A percentile compares a stretch with the other conserved stretches of the same genome.
phyloP scores from a whole-genome alignment of 2,797 vertebrate genomes.

The Gadopsis bispinosus region DNA sequence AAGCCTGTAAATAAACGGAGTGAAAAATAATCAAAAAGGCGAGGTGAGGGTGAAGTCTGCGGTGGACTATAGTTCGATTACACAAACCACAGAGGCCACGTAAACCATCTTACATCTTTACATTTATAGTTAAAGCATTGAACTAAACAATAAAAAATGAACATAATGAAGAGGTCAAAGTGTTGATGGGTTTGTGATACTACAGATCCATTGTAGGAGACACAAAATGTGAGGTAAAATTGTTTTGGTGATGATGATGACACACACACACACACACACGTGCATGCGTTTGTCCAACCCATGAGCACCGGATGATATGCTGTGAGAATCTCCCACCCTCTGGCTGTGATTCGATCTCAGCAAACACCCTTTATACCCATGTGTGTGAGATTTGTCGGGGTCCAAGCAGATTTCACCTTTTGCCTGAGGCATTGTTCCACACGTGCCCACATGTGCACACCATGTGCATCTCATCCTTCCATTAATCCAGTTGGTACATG shows the following conservation, averaged over 20 bases:
- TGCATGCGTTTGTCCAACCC: background rate
- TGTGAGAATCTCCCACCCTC: slow-evolving; percentile 26
- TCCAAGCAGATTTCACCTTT: slow-evolving; percentile 21
- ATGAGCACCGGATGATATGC: background rate
- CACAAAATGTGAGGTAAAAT: background rate
- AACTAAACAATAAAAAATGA: background rate
- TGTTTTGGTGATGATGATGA: background rate
- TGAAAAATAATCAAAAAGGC: background rate
- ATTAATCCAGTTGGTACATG: background rate
- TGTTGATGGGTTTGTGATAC: background rate
- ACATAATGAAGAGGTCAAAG: background rate
- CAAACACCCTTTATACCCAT: slow-evolving; percentile 14
- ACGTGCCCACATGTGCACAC: background rate
- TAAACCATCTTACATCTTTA: background rate
- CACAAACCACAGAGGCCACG: background rate
- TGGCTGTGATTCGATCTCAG: slow-evolving; percentile 20
- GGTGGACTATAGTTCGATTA: background rate
- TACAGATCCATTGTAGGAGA: background rate
- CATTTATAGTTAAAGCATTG: background rate
- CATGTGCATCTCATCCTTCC: background rate
- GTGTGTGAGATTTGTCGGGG: slow-evolving; percentile 32
- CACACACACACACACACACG: background rate
- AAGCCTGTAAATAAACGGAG: background rate
- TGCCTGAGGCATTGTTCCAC: slow-evolving; percentile 14
- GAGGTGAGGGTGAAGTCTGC: background rate